Evolutionary conservation across 2,113 vertebrate species (phyloP).

Genomic region (Nothocercus nigrocapillus): DNA sequence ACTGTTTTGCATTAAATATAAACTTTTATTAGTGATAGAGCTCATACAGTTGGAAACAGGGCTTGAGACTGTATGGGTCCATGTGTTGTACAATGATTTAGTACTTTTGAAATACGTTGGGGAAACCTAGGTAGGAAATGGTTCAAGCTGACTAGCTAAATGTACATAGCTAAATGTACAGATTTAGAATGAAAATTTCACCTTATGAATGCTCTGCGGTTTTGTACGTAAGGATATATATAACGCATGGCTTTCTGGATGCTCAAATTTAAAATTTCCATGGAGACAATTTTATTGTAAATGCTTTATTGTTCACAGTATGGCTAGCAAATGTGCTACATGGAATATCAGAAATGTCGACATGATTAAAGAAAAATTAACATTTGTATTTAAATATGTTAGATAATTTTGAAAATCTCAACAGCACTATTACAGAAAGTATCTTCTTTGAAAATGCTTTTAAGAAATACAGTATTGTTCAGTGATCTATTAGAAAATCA

Average conservation of each 20-base stretch:
- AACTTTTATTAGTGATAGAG: background rate
- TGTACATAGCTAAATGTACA: background rate
- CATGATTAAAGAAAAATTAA: background rate
- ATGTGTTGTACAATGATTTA: background rate
- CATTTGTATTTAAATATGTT: background rate
- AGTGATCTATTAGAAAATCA: background rate
- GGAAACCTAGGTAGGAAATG: background rate
- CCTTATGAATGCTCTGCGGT: background rate
- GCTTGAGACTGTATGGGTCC: background rate
- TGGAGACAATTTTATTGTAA: background rate
- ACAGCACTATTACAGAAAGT: background rate
- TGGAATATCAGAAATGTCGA: background rate
- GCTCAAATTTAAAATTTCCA: constrained; percentile 8
- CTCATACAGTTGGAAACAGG: background rate
- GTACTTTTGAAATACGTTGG: background rate
- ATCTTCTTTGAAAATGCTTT: background rate
- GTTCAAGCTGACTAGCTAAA: background rate
- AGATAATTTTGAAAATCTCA: background rate
- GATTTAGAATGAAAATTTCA: background rate
- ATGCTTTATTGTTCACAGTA: background rate
- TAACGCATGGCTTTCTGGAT: background rate
- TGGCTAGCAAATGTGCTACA: background rate
- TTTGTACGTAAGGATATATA: background rate
- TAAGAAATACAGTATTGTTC: background rate
- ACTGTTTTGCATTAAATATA: background rate